These are phyloP conservation scores for Aspidiotus rigidus DNA, from an alignment of 2,888 invertebrate genomes.

Conservation along the genomic window DNA sequence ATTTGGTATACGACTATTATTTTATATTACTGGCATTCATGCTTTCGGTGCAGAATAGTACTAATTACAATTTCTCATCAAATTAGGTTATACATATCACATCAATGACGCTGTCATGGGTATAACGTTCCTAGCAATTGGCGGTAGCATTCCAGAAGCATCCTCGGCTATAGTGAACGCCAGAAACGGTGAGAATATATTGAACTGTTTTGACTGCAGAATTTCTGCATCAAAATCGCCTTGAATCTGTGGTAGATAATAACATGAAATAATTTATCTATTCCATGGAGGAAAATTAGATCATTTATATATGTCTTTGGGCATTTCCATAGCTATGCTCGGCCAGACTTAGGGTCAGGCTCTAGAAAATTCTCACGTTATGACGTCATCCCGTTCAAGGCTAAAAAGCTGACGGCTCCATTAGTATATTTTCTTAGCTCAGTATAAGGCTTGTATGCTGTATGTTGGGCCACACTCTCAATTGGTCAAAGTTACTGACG, in stretches of 20 bases:
- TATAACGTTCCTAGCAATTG: conserved; percentile 80
- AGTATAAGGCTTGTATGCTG: too few relatives aligned
- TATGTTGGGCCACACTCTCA: too few relatives aligned
- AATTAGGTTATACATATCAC: conserved; percentile 57
- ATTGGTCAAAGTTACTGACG: too few relatives aligned
- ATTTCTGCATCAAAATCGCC: too few relatives aligned
- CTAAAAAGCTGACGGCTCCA: too few relatives aligned
- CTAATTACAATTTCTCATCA: not conserved
- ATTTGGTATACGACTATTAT: conserved; percentile 53
- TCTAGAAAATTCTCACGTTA: too few relatives aligned
- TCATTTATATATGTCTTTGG: too few relatives aligned
- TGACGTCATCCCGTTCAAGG: too few relatives aligned
- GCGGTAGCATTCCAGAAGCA: conserved; percentile 78
- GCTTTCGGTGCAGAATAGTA: not conserved
- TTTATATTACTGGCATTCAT: not conserved
- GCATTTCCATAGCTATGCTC: too few relatives aligned
- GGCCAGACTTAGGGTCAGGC: too few relatives aligned
- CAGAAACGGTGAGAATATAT: conserved; percentile 58
- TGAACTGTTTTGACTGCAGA: conserved; percentile 62
- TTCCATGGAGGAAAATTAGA: not conserved
- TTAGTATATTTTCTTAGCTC: too few relatives aligned
- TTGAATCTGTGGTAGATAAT: too few relatives aligned
- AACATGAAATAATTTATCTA: not conserved
- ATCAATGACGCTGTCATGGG: conserved; percentile 87
- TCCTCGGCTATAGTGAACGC: conserved; percentile 77